These are phyloP conservation scores for Heterodera carotae DNA, from an alignment of 1,140 invertebrate species.

Conservation along the genomic window DNA sequence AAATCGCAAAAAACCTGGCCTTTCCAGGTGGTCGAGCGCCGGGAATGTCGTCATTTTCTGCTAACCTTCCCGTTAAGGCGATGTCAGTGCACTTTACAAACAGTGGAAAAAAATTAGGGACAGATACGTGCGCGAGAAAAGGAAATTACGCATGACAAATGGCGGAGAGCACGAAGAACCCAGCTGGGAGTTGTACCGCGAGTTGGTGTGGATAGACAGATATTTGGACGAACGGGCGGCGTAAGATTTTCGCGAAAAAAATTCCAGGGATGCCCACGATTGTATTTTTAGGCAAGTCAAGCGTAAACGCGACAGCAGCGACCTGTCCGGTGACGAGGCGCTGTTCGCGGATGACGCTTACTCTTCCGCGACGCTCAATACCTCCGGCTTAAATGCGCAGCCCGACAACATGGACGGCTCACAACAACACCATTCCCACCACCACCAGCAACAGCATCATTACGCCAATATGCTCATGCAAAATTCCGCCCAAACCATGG, in stretches of 20 bases:
- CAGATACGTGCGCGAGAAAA: constrained; percentile 46
- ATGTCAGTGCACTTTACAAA: constrained; percentile 48
- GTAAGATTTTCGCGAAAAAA: constrained; percentile 22
- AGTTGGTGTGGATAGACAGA: constrained; percentile 47
- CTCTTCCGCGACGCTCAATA: neutral
- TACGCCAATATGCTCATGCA: constrained; percentile 25
- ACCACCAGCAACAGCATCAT: constrained; percentile 29
- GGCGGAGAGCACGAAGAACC: constrained; percentile 23
- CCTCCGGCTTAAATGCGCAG: neutral
- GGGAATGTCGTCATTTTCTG: constrained; percentile 13
- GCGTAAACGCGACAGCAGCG: constrained; percentile 43
- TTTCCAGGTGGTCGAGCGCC: constrained; percentile 30
- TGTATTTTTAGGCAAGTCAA: constrained; percentile 36
- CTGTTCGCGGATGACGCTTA: constrained; percentile 30
- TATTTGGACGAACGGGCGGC: constrained; percentile 44
- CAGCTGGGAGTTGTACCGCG: constrained; percentile 42
- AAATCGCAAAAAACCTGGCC: constrained; percentile 44
- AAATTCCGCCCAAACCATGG: constrained; percentile 5
- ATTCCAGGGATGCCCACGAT: constrained; percentile 13
- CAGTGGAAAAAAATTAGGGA: constrained; percentile 50
- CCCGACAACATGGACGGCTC: constrained; percentile 12
- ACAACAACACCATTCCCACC: constrained; percentile 21
- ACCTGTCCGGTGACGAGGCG: constrained; percentile 34
- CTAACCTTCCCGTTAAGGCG: constrained; percentile 20
- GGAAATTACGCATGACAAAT: constrained; percentile 44